phyloP scores from a whole-genome alignment of 2,113 vertebrate genomes.

The Maccullochella peelii region DNA sequence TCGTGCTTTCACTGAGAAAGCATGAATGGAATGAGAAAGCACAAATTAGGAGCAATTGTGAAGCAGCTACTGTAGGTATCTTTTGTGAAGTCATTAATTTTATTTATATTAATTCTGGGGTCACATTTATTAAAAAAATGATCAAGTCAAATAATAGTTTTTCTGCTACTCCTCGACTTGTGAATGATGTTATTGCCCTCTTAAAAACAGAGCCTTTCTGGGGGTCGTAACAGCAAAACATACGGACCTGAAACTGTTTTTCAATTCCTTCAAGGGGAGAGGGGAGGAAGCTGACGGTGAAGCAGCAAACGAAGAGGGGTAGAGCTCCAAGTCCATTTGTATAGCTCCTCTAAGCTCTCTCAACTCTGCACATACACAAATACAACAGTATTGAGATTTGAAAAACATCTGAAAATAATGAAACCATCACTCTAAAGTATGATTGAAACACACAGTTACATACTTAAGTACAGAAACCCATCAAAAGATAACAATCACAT shows the following conservation, averaged over 20 bases:
- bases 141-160: not conserved
- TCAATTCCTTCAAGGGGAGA: slow-evolving; percentile 22
- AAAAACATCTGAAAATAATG: not conserved
- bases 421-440: not conserved
- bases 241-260: slow-evolving; percentile 55
- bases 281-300: not conserved
- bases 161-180: not conserved
- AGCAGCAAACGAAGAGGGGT: slow-evolving; percentile 18
- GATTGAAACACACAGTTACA: not conserved
- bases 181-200: not conserved
- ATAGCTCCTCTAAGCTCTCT: slow-evolving; percentile 71
- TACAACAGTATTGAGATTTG: rapidly evolving
- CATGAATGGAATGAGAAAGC: not conserved
- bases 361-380: slow-evolving; percentile 63
- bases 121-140: not conserved
- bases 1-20: not conserved
- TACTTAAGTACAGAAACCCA: not conserved
- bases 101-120: not conserved
- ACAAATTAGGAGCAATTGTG: not conserved
- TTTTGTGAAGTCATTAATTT: not conserved
- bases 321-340: slow-evolving; percentile 67
- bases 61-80: not conserved
- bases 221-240: not conserved
- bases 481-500: not conserved
- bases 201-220: not conserved